Base-by-base conservation (phyloP, 2,113 vertebrate species). In the Heteronetta atricapilla region DNA sequence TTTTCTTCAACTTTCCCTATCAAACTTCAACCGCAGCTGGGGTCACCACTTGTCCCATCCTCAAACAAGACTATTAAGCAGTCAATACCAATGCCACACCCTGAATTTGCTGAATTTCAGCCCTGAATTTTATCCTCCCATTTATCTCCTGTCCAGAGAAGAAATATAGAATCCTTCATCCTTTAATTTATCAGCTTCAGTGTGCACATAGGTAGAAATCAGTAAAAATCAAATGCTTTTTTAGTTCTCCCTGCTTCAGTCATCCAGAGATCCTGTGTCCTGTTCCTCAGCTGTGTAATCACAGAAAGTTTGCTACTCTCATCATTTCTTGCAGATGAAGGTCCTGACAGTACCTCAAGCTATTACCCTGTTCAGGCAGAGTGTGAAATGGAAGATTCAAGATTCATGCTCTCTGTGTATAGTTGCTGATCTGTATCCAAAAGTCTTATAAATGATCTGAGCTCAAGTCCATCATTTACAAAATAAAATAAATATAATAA, bases 381-480 rank as follows among this genome's bases (percentile, higher is more conserved):
- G 81, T 93, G 81, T 94, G 89, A 96, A 96, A 97, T 94, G 48
- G 91, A 94, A 95, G 95, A 95, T 92, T 94, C 89, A 94, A 85
- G 89, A 96, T 94, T 94, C 93, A 87, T 82, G 75, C 33, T 93
- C 74, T 63, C 63, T 82, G 50, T 82, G 53, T 79, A 82, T 78
- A 86, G 73, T 19, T 94, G 83, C 84, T 95, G 93, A 96, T 94
- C 89, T 95, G 83, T 92, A 94, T 95, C 95, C 74, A 92, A 87
- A 97, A 94, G 91, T 90, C 77, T 93, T 93, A 83, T 74, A 92
- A 97, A 93, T 87, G 29, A 90, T 88, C 86, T 88, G 52, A 85
- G 86, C 53, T 76, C 21, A 60, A 92, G 77, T 64, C 48, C 42
- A 82, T 68, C 48, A 78, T 50, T 75, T 68, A 67, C 76, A 82